A percentile compares a stretch with the other conserved stretches of the same genome.
Evolutionary conservation across 1,140 invertebrate species (phyloP).

Genomic region (Wiebesia pumilae): DNA sequence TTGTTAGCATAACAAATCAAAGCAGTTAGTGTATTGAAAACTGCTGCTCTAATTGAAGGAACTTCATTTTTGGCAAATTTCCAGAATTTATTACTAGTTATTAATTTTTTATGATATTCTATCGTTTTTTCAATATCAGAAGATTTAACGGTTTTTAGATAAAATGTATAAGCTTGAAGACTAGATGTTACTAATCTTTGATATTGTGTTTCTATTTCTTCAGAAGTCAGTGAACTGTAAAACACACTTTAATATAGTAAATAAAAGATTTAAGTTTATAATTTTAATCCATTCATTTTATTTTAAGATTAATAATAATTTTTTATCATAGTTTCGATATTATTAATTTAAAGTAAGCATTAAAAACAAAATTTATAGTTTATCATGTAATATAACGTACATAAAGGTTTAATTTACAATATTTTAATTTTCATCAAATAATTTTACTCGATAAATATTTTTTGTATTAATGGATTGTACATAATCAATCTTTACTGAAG

Average conservation of each 20-base stretch:
- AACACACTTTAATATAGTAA: slow-evolving; percentile 47
- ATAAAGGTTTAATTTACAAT: too few species aligned
- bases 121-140: slow-evolving; percentile 75
- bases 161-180: slow-evolving; percentile 80
- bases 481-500: too few species aligned
- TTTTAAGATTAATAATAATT: too few species aligned
- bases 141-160: slow-evolving; percentile 75
- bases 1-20: slow-evolving; percentile 76
- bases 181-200: slow-evolving; percentile 81
- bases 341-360: too few species aligned
- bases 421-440: too few species aligned
- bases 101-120: slow-evolving; percentile 77
- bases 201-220: slow-evolving; percentile 85
- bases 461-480: too few species aligned
- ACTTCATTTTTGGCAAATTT: slow-evolving; percentile 79
- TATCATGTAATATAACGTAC: too few species aligned
- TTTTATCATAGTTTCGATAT: too few species aligned
- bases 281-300: too few species aligned
- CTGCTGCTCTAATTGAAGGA: slow-evolving; percentile 77
- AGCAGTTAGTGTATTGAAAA: slow-evolving; percentile 80
- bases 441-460: too few species aligned
- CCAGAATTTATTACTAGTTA: slow-evolving; percentile 82
- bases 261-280: not conserved
- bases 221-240: slow-evolving; percentile 73
- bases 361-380: too few species aligned